Conservation (phyloP, 2,113 vertebrate species). For the Regulus satrapa region DNA sequence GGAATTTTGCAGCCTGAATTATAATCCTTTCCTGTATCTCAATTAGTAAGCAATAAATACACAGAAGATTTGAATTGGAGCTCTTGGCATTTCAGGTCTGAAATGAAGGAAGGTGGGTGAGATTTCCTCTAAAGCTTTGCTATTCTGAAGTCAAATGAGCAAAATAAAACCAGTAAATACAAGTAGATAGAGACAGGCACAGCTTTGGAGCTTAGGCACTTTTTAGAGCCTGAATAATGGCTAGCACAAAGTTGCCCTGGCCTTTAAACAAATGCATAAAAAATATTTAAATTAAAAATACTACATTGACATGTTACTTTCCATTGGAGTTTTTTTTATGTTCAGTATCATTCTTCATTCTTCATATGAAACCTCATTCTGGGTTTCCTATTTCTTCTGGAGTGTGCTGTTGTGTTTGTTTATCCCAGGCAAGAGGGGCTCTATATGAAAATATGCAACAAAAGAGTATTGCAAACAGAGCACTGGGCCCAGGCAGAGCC, state of each 20-base stretch:
- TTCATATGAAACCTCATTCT: no score
- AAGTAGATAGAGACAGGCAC: background rate
- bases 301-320: background rate
- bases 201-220: background rate
- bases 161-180: background rate
- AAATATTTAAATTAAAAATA: background rate
- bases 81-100: background rate
- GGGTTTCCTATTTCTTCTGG: background rate
- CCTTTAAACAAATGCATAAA: background rate
- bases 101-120: background rate
- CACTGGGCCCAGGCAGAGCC: background rate
- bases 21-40: background rate
- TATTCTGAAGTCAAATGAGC: background rate
- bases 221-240: background rate
- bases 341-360: background rate
- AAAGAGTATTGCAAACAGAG: background rate
- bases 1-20: background rate
- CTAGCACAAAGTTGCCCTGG: background rate
- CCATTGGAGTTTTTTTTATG: background rate
- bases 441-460: background rate
- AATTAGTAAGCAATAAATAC: slow-evolving; percentile 1
- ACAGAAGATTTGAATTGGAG: background rate
- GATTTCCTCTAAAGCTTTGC: background rate
- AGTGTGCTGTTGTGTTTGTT: background rate
- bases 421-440: background rate